These are phyloP conservation scores for Charaxes varanes DNA, from an alignment of 1,140 invertebrate species.

Conservation along the genomic window DNA sequence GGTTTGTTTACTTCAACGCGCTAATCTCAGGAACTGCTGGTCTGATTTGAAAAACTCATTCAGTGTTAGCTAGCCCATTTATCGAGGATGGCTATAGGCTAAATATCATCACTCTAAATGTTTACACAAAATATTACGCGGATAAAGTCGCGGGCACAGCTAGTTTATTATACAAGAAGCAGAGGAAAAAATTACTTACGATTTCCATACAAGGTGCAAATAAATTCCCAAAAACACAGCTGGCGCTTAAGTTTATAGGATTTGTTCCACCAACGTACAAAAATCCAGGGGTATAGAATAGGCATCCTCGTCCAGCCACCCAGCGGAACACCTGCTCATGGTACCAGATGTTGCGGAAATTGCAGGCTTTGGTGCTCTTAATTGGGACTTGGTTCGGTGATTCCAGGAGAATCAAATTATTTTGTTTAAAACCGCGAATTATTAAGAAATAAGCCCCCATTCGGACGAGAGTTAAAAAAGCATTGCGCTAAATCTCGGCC, in stretches of 20 bases:
- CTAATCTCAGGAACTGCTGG: no score
- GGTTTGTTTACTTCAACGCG: no score
- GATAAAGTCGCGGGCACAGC: background rate
- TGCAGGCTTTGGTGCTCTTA: conserved; percentile 39
- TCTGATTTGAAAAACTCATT: no score
- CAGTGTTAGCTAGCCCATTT: no score
- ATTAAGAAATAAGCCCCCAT: no score
- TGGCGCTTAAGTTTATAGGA: conserved; percentile 39
- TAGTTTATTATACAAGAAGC: no score
- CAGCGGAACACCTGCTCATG: conserved; percentile 58
- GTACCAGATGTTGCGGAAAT: conserved; percentile 47
- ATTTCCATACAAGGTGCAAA: conserved; percentile 56
- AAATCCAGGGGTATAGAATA: conserved; percentile 51
- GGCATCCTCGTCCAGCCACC: conserved; percentile 56
- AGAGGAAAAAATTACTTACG: conserved; percentile 29
- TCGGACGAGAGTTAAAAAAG: no score
- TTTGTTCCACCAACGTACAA: conserved; percentile 42
- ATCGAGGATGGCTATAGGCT: no score
- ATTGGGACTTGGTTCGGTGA: conserved; percentile 35
- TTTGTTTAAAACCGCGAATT: no score
- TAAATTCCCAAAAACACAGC: conserved; percentile 45
- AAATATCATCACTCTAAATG: no score
- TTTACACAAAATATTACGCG: no score
- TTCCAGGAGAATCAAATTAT: conserved; percentile 40
- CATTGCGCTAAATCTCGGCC: no score